Evolutionary conservation across 2,888 invertebrate genomes (phyloP), one percentile per base, ranked within the genome.

Genomic region (Drosophila macrospina): DNA sequence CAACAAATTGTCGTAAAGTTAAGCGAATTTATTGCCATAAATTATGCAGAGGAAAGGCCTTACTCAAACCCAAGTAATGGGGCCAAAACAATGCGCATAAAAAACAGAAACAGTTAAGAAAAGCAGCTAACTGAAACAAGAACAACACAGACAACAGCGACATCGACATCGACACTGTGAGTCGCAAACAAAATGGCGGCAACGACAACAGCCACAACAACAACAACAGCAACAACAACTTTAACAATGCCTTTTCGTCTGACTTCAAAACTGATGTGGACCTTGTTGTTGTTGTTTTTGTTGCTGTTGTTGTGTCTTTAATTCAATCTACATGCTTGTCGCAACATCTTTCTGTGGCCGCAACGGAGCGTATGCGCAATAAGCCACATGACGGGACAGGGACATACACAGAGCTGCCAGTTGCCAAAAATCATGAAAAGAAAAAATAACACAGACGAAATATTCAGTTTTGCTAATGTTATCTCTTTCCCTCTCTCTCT

Each of bases 1-100:
- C 87, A 69, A 88, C 88, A 89, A 88, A 88, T 88, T 88, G 86
- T 81, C 86, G 78, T 83, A 78, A 86, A 89, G 83, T 83, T 87
- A 88, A 88, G 88, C 86, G 79, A 87, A 87, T 89, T 87, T 87
- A 87, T 86, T 80, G 85, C 68, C 88, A 88, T 88, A 88, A 89
- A 88, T 89, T 88, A 89, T 83, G 86, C 89, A 87, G 74, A 45
- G 50, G 72, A 39, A 44, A 66, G 51, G 16, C 28, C 57, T 8
- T 10, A 57, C 20, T 3, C 20, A 20, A 47, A 30, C 16, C n/a
- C 13, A 6, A 41, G 59, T 24, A 45, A 51, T 26, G 28, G 15
- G 32, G 13, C 61, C 39, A 51, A 73, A 73, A 78, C 82, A 85
- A 81, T 80, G 78, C 65, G 71, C 72, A 87, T 78, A 78, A 86